Percentiles rank a stretch among this genome's conserved stretches.
These are phyloP conservation scores for Apocrypta bakeri DNA, from an alignment of 1,140 invertebrate species.

Conservation along the genomic window DNA sequence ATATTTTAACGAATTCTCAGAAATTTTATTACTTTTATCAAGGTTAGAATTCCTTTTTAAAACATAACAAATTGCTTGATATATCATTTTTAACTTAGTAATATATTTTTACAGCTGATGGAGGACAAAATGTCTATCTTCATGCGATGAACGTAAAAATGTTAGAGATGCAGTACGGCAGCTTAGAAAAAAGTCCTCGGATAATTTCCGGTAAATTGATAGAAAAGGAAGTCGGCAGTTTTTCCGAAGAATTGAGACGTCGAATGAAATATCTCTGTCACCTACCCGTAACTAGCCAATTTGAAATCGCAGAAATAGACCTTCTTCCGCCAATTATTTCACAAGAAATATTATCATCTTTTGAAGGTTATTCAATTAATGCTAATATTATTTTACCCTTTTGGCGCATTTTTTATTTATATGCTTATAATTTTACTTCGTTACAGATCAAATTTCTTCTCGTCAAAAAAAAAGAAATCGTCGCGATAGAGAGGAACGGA, in stretches of 20 bases:
- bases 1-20: constrained; percentile 61
- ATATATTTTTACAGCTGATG: constrained; percentile 79
- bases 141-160: constrained; percentile 94
- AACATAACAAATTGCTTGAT: neutral
- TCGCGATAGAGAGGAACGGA: constrained; percentile 81
- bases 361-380: constrained; percentile 76
- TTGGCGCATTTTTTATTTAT: too few relatives aligned
- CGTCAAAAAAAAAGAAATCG: constrained; percentile 78
- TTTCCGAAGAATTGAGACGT: constrained; percentile 86
- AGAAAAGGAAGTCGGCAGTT: constrained; percentile 88
- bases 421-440: neutral
- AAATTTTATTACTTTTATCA: constrained; percentile 92
- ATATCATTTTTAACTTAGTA: neutral
- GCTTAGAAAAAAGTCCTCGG: constrained; percentile 85
- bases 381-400: constrained; percentile 13
- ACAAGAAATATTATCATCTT: constrained; percentile 78
- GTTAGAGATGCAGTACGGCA: constrained; percentile 89
- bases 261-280: constrained; percentile 90
- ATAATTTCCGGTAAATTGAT: constrained; percentile 84
- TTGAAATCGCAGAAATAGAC: constrained; percentile 92
- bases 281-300: constrained; percentile 91
- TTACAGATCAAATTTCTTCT: constrained; percentile 79
- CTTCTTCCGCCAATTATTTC: constrained; percentile 83
- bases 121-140: constrained; percentile 95
- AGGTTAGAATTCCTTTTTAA: constrained; percentile 74